A percentile compares a stretch with the other conserved stretches of the same genome.
Conservation (phyloP, 2,888 invertebrate genomes). For the Taphrorychus bicolor region DNA sequence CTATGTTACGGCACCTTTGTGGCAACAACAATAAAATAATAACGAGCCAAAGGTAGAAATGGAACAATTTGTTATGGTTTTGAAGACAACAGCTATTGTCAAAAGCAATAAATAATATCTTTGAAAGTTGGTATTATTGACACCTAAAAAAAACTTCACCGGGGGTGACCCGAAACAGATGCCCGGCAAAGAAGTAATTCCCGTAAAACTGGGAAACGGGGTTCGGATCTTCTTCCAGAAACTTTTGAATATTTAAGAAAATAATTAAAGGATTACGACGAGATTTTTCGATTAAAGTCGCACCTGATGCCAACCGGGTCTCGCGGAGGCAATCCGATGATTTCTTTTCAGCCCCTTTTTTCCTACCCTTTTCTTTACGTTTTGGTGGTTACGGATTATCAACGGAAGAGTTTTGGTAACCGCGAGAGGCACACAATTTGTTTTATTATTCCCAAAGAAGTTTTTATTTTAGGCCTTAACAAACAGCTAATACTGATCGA, state of each 20-base stretch:
- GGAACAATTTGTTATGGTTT: too few relatives aligned
- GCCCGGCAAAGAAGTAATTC: constrained; percentile 4
- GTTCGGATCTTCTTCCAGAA: constrained; percentile 14
- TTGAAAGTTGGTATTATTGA: too few relatives aligned
- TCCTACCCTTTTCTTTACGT: constrained; percentile 29
- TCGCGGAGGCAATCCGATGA: constrained; percentile 33
- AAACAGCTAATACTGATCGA: too few relatives aligned
- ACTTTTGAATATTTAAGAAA: constrained; percentile 53
- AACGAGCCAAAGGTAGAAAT: too few relatives aligned
- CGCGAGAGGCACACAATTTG: too few relatives aligned
- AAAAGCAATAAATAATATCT: too few relatives aligned
- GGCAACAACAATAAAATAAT: background rate
- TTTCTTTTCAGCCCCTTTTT: constrained; percentile 38
- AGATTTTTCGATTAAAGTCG: constrained; percentile 54
- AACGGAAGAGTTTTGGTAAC: constrained; percentile 29
- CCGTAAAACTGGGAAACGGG: constrained; percentile 5
- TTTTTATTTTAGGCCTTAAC: too few relatives aligned
- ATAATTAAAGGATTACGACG: constrained; percentile 54
- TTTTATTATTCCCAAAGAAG: too few relatives aligned
- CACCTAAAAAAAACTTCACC: background rate
- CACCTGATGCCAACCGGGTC: constrained; percentile 51
- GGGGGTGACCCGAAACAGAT: background rate
- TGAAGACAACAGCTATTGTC: too few relatives aligned
- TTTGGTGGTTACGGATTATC: constrained; percentile 36
- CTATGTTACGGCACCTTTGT: background rate